Base-by-base conservation (phyloP, 2,113 vertebrate genomes). In the Blennius ocellaris region DNA sequence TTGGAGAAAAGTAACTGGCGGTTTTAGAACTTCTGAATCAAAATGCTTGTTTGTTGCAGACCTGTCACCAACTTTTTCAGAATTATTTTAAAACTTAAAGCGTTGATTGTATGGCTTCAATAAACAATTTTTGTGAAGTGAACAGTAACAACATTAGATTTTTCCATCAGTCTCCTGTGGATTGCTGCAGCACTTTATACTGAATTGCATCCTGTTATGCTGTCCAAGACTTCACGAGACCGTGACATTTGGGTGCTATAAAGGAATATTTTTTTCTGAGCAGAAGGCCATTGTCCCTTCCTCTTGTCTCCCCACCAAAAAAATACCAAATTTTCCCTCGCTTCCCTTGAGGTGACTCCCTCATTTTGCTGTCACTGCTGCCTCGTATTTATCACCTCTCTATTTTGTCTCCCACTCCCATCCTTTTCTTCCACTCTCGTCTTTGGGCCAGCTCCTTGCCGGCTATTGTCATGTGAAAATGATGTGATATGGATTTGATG, bases 341-440 rank as follows among this genome's bases (percentile, higher is more conserved):
- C 52, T 69, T 80, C 61, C 72, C 73, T 48, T 39, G 68, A 82
- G 76, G 73, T 53, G 21, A 4, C 30, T 72, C 37, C 17, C 66
- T 84, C 58, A 78, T 77, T 78, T 69, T 81, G 53, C 48, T 84
- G 74, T 87, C 85, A 85, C 43, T n/a, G 60, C 50, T 79, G 48
- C 69, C 57, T 68, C 72, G 44, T 36, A 38, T 78, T 86, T 65
- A 80, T 82, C 70, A 73, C 74, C 41, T 77, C 17, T 73, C 67
- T 61, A 49, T 73, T 78, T 66, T 58, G 41, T 77, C 37, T 77
- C 38, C 77, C 56, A 48, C 49, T 62, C 38, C 63, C 11, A 41
- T 14, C 37, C 40, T 17, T 69, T 64, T 60, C 41, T 44, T 58
- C 47, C 9, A 36, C 15, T 55, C 21, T 14, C 68, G 17, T 61